Conservation (phyloP, 2,797 vertebrate species). For the Melanotaenia trifasciata region DNA sequence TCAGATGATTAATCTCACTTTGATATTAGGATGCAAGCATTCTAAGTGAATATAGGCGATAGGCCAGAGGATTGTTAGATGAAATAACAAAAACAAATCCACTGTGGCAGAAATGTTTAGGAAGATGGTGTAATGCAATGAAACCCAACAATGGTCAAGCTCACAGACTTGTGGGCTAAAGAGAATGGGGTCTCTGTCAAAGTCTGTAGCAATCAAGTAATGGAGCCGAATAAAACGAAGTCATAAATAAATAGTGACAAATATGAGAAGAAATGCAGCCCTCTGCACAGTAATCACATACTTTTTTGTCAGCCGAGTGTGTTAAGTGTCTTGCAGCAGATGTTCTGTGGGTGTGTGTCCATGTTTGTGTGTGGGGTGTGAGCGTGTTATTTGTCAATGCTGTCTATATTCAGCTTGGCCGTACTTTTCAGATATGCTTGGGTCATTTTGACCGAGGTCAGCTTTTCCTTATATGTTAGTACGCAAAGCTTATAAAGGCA, state of each 20-base stretch:
- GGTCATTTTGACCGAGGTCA: conserved; percentile 80
- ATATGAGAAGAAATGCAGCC: conserved; percentile 19
- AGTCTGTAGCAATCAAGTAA: conserved; percentile 12
- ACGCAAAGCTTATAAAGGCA: conserved; percentile 31
- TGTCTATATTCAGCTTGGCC: conserved; percentile 51
- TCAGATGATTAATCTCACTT: conserved; percentile 38
- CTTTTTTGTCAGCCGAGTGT: conserved; percentile 35
- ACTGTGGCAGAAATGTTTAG: conserved; percentile 24
- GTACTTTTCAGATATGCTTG: conserved; percentile 61
- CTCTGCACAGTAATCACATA: conserved; percentile 14
- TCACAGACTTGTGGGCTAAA: conserved; percentile 22
- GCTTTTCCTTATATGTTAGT: conserved; percentile 62
- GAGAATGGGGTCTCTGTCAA: neutral
- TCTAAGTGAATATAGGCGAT: conserved; percentile 16
- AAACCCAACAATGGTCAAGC: conserved; percentile 19
- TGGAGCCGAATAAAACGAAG: conserved; percentile 30
- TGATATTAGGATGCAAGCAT: conserved; percentile 20
- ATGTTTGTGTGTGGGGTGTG: conserved; percentile 26
- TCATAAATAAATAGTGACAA: conserved; percentile 21
- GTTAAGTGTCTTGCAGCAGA: conserved; percentile 48
- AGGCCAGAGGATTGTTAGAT: conserved; percentile 9
- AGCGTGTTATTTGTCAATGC: conserved; percentile 35
- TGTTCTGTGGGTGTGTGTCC: conserved; percentile 46
- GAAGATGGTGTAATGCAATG: conserved; percentile 11
- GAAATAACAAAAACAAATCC: conserved; percentile 37